Base-by-base conservation (phyloP, 2,113 vertebrate genomes). In the Oryzias javanicus region DNA sequence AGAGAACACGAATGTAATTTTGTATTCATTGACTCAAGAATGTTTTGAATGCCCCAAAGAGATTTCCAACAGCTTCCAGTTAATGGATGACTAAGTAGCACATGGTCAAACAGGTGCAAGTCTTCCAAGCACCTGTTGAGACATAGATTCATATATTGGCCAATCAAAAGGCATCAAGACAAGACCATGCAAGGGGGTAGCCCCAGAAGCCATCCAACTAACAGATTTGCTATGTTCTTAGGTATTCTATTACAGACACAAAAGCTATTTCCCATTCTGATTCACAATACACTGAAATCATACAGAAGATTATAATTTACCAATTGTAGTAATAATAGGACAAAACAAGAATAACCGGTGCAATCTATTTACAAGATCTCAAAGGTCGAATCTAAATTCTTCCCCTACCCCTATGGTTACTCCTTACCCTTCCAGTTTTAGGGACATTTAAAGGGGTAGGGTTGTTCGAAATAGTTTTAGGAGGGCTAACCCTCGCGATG, bases 21-120 rank as follows among this genome's bases (percentile, higher is more conserved):
- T 89, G 84, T 91, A 88, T 88, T 94, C 90, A 74, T 91, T 92
- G 89, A 91, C 92, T 91, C 92, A 89, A n/a, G 90, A 89, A 84
- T 57, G 81, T 82, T 71, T 0, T 4, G 4, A 54, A 0, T 74
- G 83, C 85, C 87, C 81, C 84, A 78, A 86, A 76, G 70, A 85
- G 55, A 76, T 84, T 78, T 79, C 86, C 89, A 80, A 86, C 87
- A 85, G 88, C 87, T 88, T 80, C 79, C 73, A 86, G 87, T 90
- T 90, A 90, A 90, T 87, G 86, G 84, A 91, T 90, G 86, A 90
- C 87, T 87, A 86, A 84, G 89, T 80, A 86, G 89, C 91, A 91
- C 78, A 92, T 82, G 87, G 91, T 83, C 80, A 79, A 92, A 92
- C 90, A 94, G 92, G 92, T 94, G 91, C 89, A 82, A 79, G 65